These are phyloP conservation scores for Strigamia maritima DNA, from an alignment of 2,888 invertebrate species.

Conservation along the genomic window DNA sequence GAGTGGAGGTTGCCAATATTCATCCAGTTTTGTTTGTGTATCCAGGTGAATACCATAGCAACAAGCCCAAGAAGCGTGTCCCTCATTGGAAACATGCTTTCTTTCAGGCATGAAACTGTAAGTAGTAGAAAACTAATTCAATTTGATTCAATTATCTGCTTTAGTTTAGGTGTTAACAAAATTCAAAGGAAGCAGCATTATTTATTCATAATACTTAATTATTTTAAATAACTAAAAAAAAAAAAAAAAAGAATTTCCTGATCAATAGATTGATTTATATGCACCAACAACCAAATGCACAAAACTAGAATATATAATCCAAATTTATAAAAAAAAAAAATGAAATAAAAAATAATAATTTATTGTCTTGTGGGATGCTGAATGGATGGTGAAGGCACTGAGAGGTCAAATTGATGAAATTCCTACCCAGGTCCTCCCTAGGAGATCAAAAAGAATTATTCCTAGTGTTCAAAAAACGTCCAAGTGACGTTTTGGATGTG, in stretches of 20 bases:
- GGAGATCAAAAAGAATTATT: too few species aligned
- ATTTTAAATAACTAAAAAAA: background rate
- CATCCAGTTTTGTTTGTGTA: background rate
- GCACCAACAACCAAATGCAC: background rate
- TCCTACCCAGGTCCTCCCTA: too few species aligned
- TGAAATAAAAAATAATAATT: too few species aligned
- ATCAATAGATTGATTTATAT: slow-evolving; percentile 2
- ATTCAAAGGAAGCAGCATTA: background rate
- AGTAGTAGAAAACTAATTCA: background rate
- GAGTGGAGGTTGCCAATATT: background rate
- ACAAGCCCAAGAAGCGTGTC: background rate
- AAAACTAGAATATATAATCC: background rate
- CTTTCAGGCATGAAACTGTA: background rate
- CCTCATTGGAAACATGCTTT: background rate
- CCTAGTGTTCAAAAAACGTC: too few species aligned
- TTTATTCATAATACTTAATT: background rate
- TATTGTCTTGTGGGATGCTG: too few species aligned
- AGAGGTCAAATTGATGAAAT: too few species aligned
- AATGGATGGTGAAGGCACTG: too few species aligned
- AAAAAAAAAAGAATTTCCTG: background rate
- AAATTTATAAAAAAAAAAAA: background rate
- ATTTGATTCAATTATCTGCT: background rate
- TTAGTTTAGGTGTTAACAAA: background rate
- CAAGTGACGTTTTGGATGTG: too few species aligned
- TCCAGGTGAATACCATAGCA: background rate